phyloP scores from a whole-genome alignment of 2,888 invertebrate species.

The Pseudococcus viburni region DNA sequence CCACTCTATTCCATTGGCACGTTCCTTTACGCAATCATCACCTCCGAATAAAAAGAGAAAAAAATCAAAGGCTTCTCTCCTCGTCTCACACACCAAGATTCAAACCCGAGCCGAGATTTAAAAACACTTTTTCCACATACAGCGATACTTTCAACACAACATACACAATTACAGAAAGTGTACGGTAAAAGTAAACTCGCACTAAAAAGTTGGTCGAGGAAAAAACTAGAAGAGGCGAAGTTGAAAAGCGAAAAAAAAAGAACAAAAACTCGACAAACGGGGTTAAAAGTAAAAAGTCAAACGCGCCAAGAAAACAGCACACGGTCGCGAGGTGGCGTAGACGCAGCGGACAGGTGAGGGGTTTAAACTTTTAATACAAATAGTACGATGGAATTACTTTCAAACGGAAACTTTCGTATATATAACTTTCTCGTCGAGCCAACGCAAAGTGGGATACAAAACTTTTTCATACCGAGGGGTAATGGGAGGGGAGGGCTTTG shows the following conservation, averaged over 20 bases:
- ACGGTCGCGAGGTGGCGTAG: neutral
- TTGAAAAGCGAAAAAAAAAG: conserved; percentile 29
- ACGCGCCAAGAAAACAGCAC: conserved; percentile 67
- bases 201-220: conserved; percentile 19
- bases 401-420: conserved; percentile 65
- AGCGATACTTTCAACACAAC: neutral
- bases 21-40: neutral
- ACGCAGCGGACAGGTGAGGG: conserved; percentile 64
- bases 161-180: conserved; percentile 7
- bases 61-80: too few relatives aligned
- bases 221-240: conserved; percentile 68
- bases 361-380: conserved; percentile 66
- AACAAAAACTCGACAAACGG: conserved; percentile 58
- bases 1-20: neutral
- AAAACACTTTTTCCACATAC: neutral
- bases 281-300: conserved; percentile 65
- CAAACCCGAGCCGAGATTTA: neutral
- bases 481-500: too few relatives aligned
- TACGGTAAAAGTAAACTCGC: conserved; percentile 7
- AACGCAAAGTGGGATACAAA: conserved; percentile 68
- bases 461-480: conserved; percentile 20
- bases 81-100: neutral
- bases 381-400: conserved; percentile 66
- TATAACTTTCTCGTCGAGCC: conserved; percentile 60
- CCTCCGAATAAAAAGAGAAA: too few relatives aligned